Evolutionary conservation across 2,888 invertebrate genomes (phyloP), one percentile per base, ranked within the genome.

Genomic region (Augiades crinisus): DNA sequence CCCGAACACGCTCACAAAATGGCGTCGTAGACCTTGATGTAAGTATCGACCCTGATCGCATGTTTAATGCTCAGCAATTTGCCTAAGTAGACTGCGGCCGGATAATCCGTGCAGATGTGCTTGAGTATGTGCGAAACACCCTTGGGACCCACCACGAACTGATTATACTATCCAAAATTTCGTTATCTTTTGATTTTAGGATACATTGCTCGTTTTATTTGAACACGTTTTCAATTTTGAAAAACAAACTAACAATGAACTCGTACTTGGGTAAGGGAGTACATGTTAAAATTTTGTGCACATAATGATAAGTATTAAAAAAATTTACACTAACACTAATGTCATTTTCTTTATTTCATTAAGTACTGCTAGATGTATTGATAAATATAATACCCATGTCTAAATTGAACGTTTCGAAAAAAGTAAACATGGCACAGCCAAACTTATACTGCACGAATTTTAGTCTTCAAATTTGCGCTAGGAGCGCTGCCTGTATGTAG

Each of bases 1-100:
- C 30, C 30, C 19, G n/a, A 17, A 12, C 45, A 7, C 41, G 24
- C 37, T 37, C 19, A 17, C 37, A 13, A 12, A 37, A 47, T 37
- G 19, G 34, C 46, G 37, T 30, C 43, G 36, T 37, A 36, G 31
- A 22, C 30, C 16, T 36, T 37, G 21, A 34, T 31, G 49, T 31
- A 31, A 17, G 46, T 51, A 37, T 37, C 22, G 31, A 44, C 34
- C 24, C 54, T 47, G 58, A 58, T 58, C 58, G 47, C 40, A 54
- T 54, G 46, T 47, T 54, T 58, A 56, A 58, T 56, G 50, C 45
- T 19, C 43, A 47, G 47, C 54, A 53, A 54, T 58, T 58, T 56
- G 58, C 56, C 47, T 53, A 54, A 58, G 58, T 56, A 54, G 38
- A 40, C 49, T 56, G 51, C 34, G 55, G 53, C 41, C 43, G 47